Base-by-base conservation (phyloP, 2,888 invertebrate species). In the Eilema sororculum region DNA sequence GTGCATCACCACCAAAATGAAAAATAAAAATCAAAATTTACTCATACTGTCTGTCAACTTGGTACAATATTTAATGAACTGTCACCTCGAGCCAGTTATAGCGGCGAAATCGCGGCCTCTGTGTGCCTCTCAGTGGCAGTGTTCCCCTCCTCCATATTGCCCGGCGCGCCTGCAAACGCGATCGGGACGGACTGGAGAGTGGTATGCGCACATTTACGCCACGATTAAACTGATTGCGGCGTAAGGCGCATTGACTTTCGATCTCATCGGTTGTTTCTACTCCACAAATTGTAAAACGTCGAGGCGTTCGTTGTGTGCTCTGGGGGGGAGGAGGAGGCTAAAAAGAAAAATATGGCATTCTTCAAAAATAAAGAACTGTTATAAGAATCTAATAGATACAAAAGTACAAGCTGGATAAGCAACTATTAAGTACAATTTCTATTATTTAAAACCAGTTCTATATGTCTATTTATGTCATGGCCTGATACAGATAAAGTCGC, bases 171-270 rank as follows among this genome's bases (percentile, higher is more conserved):
- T n/a, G 30, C 33, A 33, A 13, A 24, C 22, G 37, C 61, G 37
- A 37, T 16, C 37, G 61, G 61, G 61, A 62, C 37, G 22, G 37
- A 62, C 37, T 37, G 61, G 61, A 22, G 61, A 33, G 16, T 62
- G 24, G 62, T 24, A 10, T 37, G 41, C 22, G 24, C 37, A 13
- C 62, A 62, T 41, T 22, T 16, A 3, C 4, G 24, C 22, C 22
- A 13, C 22, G 25, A 8, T 25, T 16, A 24, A 25, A 25, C 58
- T 16, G 58, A 25, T 28, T 16, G 24, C 22, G 24, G 24, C 22
- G n/a, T 24, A 24, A 8, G 24, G 16, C 24, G n/a, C 52, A 52
- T 62, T 12, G 37, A 41, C 8, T 62, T 62, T 22, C 61, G 16
- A 37, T 22, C 22, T 24, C 13, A 37, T 33, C 37, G 16, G 22